A percentile compares a stretch with the other conserved stretches of the same genome.
Evolutionary conservation across 2,113 vertebrate genomes (phyloP).

Genomic region (Ellobius talpinus): DNA sequence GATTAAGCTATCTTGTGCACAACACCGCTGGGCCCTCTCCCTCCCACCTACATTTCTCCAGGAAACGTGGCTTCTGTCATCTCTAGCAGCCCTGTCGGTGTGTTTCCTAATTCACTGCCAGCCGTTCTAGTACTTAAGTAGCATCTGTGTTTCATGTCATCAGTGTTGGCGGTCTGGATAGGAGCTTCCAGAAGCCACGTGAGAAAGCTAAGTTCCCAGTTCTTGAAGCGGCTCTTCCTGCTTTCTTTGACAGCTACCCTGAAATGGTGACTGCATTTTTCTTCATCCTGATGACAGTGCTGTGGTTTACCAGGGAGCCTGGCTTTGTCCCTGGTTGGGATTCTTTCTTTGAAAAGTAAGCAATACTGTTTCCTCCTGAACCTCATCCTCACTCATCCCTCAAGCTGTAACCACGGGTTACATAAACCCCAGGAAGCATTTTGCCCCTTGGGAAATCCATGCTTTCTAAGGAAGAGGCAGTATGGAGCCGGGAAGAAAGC

Average conservation of each 20-base stretch:
- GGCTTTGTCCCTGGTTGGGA: constrained; percentile 99
- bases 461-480: neutral
- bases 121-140: neutral
- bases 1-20: neutral
- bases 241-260: constrained; percentile 90
- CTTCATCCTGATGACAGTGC: constrained; percentile 97
- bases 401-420: neutral
- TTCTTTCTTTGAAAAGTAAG: constrained; percentile 96
- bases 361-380: neutral
- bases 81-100: neutral
- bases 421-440: neutral
- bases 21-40: neutral
- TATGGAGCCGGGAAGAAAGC: neutral
- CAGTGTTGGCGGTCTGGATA: neutral
- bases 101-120: neutral
- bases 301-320: constrained; percentile 98
- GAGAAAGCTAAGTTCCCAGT: neutral
- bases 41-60: neutral
- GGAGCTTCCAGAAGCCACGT: neutral
- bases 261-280: constrained; percentile 98
- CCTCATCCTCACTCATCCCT: neutral
- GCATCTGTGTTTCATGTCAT: neutral
- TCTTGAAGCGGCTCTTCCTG: neutral
- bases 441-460: neutral
- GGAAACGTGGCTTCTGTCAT: rapidly evolving